Percentiles rank a stretch among this genome's conserved stretches.
phyloP scores from a whole-genome alignment of 2,888 invertebrate species.

The Blastobasis adustella region DNA sequence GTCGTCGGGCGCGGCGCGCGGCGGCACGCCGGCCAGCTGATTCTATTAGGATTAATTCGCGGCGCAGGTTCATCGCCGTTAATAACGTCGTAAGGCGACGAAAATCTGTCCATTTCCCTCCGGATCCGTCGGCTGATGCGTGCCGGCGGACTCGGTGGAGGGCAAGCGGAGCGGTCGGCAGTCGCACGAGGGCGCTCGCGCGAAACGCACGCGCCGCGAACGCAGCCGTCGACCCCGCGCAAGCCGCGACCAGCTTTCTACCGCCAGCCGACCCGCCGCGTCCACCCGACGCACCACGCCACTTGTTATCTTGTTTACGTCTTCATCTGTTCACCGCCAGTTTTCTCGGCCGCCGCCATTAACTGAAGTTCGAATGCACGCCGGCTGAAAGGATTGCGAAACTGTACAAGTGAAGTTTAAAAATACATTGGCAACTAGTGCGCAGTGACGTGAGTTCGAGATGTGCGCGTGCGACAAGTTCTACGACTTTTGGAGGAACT shows the following conservation, averaged over 20 bases:
- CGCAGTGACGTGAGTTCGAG: constrained; percentile 54
- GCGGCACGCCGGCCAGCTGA: too few species aligned
- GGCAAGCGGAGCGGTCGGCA: constrained; percentile 24
- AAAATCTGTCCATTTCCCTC: constrained; percentile 27
- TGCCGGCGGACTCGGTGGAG: too few species aligned
- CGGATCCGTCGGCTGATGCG: constrained; percentile 2
- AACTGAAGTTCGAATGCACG: constrained; percentile 50
- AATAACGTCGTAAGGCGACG: constrained; percentile 23
- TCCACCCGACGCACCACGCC: constrained; percentile 1
- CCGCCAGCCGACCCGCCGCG: constrained; percentile 39
- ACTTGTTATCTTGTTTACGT: neutral
- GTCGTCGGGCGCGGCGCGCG: too few species aligned
- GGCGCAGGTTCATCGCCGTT: constrained; percentile 17
- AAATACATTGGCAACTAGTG: constrained; percentile 69
- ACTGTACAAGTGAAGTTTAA: constrained; percentile 72
- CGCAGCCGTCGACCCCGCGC: constrained; percentile 37
- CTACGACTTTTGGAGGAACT: constrained; percentile 69
- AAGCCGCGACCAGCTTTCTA: constrained; percentile 48
- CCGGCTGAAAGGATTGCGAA: constrained; percentile 65
- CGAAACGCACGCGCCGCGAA: constrained; percentile 44
- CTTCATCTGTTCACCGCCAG: constrained; percentile 35
- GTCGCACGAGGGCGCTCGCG: constrained; percentile 59
- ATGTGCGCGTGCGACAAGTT: constrained; percentile 71
- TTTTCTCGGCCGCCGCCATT: constrained; percentile 43
- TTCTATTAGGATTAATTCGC: too few species aligned